phyloP scores from a whole-genome alignment of 2,888 invertebrate species.

The Cheiracanthium punctorium region DNA sequence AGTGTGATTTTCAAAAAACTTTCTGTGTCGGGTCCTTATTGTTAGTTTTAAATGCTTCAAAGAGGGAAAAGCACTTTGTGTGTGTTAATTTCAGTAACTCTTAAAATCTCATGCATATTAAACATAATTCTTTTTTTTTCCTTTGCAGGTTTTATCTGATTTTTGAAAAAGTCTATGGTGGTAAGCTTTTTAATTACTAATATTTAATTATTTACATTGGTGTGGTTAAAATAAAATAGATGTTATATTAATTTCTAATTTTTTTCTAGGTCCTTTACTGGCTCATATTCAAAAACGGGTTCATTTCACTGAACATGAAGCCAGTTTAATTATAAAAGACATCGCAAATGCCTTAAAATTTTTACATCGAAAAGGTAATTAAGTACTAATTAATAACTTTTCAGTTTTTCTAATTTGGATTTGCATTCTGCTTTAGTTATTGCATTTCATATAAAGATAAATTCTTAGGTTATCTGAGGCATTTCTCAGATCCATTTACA shows the following conservation, averaged over 20 bases:
- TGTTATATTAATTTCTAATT: neutral
- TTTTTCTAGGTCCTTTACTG: slow-evolving; percentile 85
- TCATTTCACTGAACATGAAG: slow-evolving; percentile 96
- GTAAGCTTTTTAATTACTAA: slow-evolving; percentile 59
- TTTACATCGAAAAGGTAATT: slow-evolving; percentile 88
- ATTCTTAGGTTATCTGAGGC: no score
- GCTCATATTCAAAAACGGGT: slow-evolving; percentile 94
- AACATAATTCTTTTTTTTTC: no score
- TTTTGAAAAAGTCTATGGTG: slow-evolving; percentile 97
- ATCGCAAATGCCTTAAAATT: slow-evolving; percentile 95
- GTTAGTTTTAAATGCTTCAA: no score
- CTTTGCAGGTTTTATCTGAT: slow-evolving; percentile 88
- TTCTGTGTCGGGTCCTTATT: no score
- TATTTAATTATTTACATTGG: neutral
- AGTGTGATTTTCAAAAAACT: no score
- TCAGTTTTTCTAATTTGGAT: no score
- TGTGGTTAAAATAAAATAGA: neutral
- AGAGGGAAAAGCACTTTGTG: no score
- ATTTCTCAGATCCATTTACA: no score
- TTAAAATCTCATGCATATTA: no score
- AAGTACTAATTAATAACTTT: neutral
- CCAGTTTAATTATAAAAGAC: slow-evolving; percentile 93
- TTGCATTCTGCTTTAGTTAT: no score
- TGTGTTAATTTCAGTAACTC: no score
- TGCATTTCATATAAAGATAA: no score